A percentile compares a stretch with the other conserved stretches of the same genome.
Conservation (phyloP, 2,797 vertebrate species). For the Dallia pectoralis region DNA sequence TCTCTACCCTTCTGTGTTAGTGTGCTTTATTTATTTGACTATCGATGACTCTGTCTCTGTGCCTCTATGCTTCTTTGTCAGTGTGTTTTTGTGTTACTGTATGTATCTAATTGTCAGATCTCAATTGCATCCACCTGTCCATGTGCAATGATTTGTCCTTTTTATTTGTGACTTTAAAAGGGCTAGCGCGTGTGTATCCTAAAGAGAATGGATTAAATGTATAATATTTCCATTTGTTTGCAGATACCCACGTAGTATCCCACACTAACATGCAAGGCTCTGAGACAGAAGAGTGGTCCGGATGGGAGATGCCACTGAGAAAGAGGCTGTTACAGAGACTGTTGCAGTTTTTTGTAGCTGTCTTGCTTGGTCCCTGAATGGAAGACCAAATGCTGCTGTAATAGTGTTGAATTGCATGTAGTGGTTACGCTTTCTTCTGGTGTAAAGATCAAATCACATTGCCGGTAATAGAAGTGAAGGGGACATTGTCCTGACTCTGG, state of each 20-base stretch:
- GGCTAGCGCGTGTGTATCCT: slow-evolving; percentile 55
- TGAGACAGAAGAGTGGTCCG: slow-evolving; percentile 24
- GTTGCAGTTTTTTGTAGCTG: background rate
- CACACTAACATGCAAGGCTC: slow-evolving; percentile 33
- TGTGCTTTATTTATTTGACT: background rate
- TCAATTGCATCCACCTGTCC: slow-evolving; percentile 66
- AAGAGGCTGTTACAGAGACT: slow-evolving; percentile 21
- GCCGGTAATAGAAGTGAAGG: too few relatives aligned
- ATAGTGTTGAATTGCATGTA: too few relatives aligned
- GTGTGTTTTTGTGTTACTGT: background rate
- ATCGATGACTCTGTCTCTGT: background rate
- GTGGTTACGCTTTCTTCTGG: too few relatives aligned
- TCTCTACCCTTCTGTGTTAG: background rate
- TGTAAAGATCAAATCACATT: too few relatives aligned
- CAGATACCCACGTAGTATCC: slow-evolving; percentile 60
- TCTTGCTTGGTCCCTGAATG: too few relatives aligned
- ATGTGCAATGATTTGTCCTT: background rate
- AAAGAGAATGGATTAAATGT: slow-evolving; percentile 65
- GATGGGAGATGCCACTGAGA: slow-evolving; percentile 13
- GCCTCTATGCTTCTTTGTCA: background rate
- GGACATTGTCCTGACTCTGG: too few relatives aligned
- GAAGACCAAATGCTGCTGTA: too few relatives aligned
- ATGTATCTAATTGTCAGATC: background rate
- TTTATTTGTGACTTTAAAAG: slow-evolving; percentile 38
- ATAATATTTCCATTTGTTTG: slow-evolving; percentile 67